Evolutionary conservation across 1,140 invertebrate species (phyloP).

Genomic region (Ceratina calcarata): DNA sequence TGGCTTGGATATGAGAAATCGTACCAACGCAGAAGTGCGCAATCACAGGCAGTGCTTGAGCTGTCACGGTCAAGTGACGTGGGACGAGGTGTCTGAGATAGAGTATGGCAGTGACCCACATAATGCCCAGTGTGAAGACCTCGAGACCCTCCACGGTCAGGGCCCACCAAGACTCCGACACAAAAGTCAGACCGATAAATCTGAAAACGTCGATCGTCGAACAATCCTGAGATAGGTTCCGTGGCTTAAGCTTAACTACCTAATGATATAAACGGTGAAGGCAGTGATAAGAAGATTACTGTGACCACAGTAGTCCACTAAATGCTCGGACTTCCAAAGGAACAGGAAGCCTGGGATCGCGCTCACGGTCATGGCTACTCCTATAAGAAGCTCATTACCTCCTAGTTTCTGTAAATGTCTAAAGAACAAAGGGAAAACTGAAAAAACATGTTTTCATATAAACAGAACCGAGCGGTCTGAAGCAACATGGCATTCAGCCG

Average conservation of each 20-base stretch:
- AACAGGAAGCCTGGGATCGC: constrained; percentile 86
- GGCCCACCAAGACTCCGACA: constrained; percentile 84
- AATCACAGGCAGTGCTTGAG: constrained; percentile 90
- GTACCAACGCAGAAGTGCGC: constrained; percentile 90
- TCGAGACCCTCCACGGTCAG: constrained; percentile 88
- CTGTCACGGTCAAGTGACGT: constrained; percentile 88
- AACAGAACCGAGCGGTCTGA: neutral
- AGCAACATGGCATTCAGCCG: neutral
- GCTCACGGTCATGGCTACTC: constrained; percentile 84
- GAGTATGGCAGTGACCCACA: constrained; percentile 91
- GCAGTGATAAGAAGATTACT: constrained; percentile 91
- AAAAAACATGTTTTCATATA: neutral
- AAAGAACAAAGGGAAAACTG: constrained; percentile 9
- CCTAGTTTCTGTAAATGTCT: constrained; percentile 83
- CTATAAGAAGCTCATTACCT: constrained; percentile 83
- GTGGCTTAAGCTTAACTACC: constrained; percentile 78
- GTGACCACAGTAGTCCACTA: constrained; percentile 92
- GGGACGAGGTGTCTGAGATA: constrained; percentile 91
- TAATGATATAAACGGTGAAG: constrained; percentile 89
- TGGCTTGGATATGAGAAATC: constrained; percentile 11
- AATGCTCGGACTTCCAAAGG: constrained; percentile 88
- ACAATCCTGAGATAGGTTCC: neutral
- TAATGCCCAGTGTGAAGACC: constrained; percentile 89
- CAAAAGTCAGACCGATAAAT: constrained; percentile 84
- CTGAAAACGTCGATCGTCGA: constrained; percentile 54